Base-by-base conservation (phyloP, 2,797 vertebrate genomes). In the Lepilemur septentrionalis region DNA sequence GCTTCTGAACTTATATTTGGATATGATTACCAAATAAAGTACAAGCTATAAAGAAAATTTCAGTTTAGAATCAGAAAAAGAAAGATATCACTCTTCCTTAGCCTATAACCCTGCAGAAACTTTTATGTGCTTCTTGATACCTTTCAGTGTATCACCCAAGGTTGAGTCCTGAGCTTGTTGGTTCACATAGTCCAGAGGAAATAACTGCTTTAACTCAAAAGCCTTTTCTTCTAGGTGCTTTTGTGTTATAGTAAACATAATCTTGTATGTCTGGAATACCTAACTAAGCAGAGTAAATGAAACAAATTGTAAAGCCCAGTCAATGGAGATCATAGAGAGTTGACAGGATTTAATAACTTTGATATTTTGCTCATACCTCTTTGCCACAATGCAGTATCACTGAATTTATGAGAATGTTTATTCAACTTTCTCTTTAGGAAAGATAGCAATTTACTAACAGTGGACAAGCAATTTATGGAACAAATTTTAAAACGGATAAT, bases 391-490 rank as follows among this genome's bases (percentile, higher is more conserved):
- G 83, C 12, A 91, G 20, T 17, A 35, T 67, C 30, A 46, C 25
- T 93, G 41, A 93, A 96, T 92, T 97, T 97, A 97, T 89, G 79
- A 69, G 83, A 90, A 46, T 96, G 67, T 95, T 95, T 91, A 95
- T 97, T 95, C 81, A 95, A 73, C 52, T 79, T 81, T 96, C 94
- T 93, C 86, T 86, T 80, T 83, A 92, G 46, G 52, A 96, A 97
- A 94, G 85, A 94, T 0, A 91, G 50, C 55, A 93, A 93, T 80
- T 96, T 94, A 89, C 81, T 92, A 92, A 95, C 92, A 75, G 23
- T 88, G 17, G 57, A 91, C 82, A 93, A 94, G 85, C 46, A 97
- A 92, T 85, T 95, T 94, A 92, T 52, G 52, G 41, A 92, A 82
- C n/a, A 88, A 90, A 93, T 70, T 96, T 93, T 85, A 73, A 85